Evolutionary conservation across 1,140 invertebrate genomes (phyloP).

Genomic region (Apis cerana): DNA sequence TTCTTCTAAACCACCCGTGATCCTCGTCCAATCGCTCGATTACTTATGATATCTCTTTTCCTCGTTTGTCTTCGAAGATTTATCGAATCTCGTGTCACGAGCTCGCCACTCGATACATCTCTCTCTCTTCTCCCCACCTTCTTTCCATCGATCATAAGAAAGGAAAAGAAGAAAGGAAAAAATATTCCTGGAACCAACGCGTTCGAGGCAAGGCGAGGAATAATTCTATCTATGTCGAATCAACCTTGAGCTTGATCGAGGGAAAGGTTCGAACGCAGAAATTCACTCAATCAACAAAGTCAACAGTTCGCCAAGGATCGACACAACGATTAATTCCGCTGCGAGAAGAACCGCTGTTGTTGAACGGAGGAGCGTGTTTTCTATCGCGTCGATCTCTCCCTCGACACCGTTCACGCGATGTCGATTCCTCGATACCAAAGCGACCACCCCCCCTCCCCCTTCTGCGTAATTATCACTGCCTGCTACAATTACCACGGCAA

Average conservation of each 20-base stretch:
- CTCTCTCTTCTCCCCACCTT: no score
- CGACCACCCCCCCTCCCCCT: background rate
- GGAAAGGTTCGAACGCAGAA: background rate
- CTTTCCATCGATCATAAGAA: background rate
- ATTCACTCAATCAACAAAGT: conserved; percentile 16
- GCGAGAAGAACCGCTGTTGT: background rate
- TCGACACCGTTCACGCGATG: conserved; percentile 14
- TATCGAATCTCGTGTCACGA: background rate
- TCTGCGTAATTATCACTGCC: background rate
- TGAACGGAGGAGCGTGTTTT: conserved; percentile 21
- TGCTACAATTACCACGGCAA: background rate
- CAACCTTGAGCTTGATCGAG: background rate
- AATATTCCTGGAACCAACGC: no score
- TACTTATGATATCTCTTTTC: background rate
- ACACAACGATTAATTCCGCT: conserved; percentile 4
- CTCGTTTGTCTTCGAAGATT: background rate
- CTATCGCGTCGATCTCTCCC: conserved; percentile 10
- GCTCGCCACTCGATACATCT: no score
- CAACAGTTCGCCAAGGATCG: conserved; percentile 10
- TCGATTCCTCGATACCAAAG: background rate
- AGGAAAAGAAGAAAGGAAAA: no score
- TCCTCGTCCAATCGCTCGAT: background rate
- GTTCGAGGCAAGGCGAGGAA: background rate
- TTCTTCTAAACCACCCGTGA: background rate
- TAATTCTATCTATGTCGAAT: background rate